Base-by-base conservation (phyloP, 2,797 vertebrate genomes). In the Sebastes umbrosus region DNA sequence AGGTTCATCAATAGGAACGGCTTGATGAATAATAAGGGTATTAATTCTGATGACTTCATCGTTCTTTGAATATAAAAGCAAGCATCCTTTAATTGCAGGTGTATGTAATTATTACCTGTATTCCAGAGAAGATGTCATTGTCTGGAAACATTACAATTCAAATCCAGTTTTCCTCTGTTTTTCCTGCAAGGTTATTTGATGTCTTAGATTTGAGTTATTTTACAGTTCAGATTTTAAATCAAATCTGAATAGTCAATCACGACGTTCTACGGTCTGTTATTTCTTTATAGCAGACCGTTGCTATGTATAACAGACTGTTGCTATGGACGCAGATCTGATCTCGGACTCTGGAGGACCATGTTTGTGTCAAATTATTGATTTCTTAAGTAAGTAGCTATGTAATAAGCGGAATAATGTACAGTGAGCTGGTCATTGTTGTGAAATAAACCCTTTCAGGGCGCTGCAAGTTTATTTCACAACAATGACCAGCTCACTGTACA, bases 1-100 rank as follows among this genome's bases (percentile, higher is more conserved):
- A 73, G 71, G 29, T 82, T 81, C 67, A 69, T 76, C 64, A 73
- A 60, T 39, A 32, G 66, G 8, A 63, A n/a, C 22, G 57, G 32
- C 31, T 57, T 52, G 3, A 36, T 58, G 31, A 80, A 69, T 60
- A 68, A 67, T 43, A 60, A 32, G 6, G 5, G 13, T 71, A 69
- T 68, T 67, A 31, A 66, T 65, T 79, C 3, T 27, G 6, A 57
- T 78, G 62, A 36, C 27, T 74, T 27, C 4, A 76, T 79, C 1
- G 29, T 58, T 75, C 18, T 52, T 71, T 68, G 18, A 12, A 9
- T 54, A 18, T 62, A 0, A 69, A 69, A 68, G 12, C 25, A 75
- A 29, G 13, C 14, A 3, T 55, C 20, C 24, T 72, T 63, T 34
- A 36, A 32, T 58, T 58, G 8, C 22, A 85, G 31, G 31, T 74